Evolutionary conservation across 2,797 vertebrate genomes (phyloP), one percentile per base, ranked within the genome.

Genomic region (Mareca penelope): DNA sequence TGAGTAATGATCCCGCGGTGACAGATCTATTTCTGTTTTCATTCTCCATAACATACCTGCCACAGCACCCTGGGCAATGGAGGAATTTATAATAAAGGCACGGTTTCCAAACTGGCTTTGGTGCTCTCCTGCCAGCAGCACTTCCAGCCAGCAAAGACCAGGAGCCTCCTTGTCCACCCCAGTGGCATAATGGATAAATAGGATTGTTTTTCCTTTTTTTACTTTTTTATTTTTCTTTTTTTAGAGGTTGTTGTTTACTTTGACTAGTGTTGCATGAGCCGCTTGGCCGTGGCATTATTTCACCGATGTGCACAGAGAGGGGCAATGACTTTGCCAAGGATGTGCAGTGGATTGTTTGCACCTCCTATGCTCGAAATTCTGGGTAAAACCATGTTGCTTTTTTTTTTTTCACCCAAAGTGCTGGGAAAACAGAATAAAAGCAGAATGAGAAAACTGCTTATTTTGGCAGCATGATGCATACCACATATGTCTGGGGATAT

Each of bases 21-120:
- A 96, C 96, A 96, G 91, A 89, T 94, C 87, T 96, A 88, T 96
- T 96, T 95, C 85, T 88, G 87, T 15, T 92, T 91, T 85, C 95
- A 73, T 93, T 92, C 94, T 90, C 80, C 56, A 2, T 92, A 94
- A 90, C 89, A 85, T 92, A 95, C 80, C 90, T 96, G 90, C 65
- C 87, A 88, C 88, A 93, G 50, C 18, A 65, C 93, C 89, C 59
- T 4, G 3, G 89, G 93, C 67, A 0, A 64, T 57, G 75, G 73
- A 89, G 86, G 91, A 91, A 91, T 93, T 93, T 83, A 69, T 93
- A 91, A 95, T 94, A 92, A 95, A 96, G 91, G 64, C 72, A 71
- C 3, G 7, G 53, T 95, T 96, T 88, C 80, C 85, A 95, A 90
- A 93, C 84, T 33, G 26, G 67, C 81, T 56, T 75, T 70, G 84